Evolutionary conservation across 2,797 vertebrate species (phyloP).

Genomic region (Cyclura pinguis): DNA sequence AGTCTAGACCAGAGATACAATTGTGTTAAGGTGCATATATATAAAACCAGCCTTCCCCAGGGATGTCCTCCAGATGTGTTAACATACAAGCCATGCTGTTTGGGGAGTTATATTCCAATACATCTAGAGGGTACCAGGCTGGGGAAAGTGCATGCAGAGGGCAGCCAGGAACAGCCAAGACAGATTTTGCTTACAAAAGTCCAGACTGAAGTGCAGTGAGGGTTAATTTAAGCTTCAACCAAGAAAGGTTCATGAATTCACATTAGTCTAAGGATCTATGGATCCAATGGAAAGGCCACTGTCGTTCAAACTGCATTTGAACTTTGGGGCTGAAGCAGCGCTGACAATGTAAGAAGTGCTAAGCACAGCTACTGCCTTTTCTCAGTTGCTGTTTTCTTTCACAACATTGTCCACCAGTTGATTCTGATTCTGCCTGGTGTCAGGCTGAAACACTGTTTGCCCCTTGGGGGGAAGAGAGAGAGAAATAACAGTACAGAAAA

Average conservation of each 20-base stretch:
- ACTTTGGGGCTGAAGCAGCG: constrained; percentile 24
- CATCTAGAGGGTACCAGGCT: not conserved
- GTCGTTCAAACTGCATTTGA: constrained; percentile 28
- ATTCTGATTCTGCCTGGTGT: constrained; percentile 20
- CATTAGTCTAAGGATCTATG: constrained; percentile 33
- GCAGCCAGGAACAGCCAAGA: not conserved
- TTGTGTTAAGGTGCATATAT: not conserved
- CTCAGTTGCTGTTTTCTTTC: constrained; percentile 14
- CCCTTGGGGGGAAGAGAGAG: not conserved
- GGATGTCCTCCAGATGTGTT: too few relatives aligned
- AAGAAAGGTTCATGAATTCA: constrained; percentile 37
- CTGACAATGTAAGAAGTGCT: constrained; percentile 28
- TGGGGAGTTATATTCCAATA: not conserved
- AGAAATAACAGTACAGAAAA: not conserved
- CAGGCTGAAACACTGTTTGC: constrained; percentile 16
- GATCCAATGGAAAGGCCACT: constrained; percentile 36
- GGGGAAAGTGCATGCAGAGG: not conserved
- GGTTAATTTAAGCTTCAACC: constrained; percentile 32
- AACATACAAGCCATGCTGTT: too few relatives aligned
- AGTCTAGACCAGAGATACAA: not conserved
- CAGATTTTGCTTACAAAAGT: not conserved
- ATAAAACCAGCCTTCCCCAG: not conserved
- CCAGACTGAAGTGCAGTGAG: not conserved
- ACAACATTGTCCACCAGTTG: constrained; percentile 19
- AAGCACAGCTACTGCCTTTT: constrained; percentile 25